These are phyloP conservation scores for Octodon degus DNA, from an alignment of 2,113 vertebrate genomes.

Conservation along the genomic window DNA sequence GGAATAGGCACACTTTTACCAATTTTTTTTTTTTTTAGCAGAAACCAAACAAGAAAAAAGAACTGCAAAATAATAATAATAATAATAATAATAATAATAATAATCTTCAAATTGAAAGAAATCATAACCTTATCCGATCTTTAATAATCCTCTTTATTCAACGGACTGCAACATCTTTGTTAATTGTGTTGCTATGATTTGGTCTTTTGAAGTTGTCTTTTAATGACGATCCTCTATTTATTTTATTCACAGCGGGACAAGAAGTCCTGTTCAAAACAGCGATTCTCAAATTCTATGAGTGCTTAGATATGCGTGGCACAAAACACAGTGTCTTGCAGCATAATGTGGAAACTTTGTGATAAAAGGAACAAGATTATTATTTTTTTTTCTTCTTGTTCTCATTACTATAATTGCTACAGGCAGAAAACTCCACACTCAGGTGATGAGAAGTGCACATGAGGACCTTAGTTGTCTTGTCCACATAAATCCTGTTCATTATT, in stretches of 20 bases:
- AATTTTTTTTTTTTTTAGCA: not conserved
- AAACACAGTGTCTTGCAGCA: not conserved
- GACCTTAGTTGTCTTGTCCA: not conserved
- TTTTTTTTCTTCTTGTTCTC: not conserved
- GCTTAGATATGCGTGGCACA: not conserved
- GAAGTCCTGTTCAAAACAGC: not conserved
- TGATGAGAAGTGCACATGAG: constrained; percentile 3
- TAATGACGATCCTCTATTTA: not conserved
- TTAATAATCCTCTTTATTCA: not conserved
- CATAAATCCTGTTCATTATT: constrained; percentile 54
- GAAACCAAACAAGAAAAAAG: not conserved
- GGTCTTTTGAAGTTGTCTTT: not conserved
- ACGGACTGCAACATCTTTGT: not conserved
- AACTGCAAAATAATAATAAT: too few relatives aligned
- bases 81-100: too few relatives aligned
- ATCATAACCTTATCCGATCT: not conserved
- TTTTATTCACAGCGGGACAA: constrained; percentile 11
- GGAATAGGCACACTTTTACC: not conserved
- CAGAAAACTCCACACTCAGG: constrained; percentile 4
- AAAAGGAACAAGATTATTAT: not conserved
- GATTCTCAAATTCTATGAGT: not conserved
- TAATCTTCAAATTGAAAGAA: not conserved
- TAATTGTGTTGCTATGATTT: not conserved
- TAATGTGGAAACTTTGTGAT: not conserved
- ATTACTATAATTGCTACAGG: not conserved